Base-by-base conservation (phyloP, 2,113 vertebrate species). In the Ochotona curzoniae region DNA sequence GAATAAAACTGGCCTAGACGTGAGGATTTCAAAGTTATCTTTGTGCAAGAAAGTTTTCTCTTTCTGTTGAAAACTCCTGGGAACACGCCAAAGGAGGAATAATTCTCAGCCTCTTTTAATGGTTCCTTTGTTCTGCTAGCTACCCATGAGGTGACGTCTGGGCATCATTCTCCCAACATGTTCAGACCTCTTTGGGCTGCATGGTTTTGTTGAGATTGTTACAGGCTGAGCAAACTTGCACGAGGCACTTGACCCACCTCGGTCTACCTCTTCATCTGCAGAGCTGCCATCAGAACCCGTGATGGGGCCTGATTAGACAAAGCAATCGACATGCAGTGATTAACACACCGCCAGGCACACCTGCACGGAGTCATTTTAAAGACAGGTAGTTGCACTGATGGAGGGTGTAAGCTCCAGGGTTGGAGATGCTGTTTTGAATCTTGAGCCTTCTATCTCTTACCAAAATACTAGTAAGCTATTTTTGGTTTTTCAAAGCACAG, bases 11-110 rank as follows among this genome's bases (percentile, higher is more conserved):
- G 94, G 85, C 95, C 96, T 94, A 91, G n/a, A 96, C 94, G 66
- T 1, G 60, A 96, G 81, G 92, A 74, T 97, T 98, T 97, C 85
- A 96, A 97, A 97, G 87, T 95, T 96, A 95, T 96, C 97, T 82
- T 47, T 11, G 85, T 69, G n/a, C 71, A 96, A 94, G 93, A 84
- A 96, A 96, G 94, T 87, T 97, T 93, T 95, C 93, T 91, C 87
- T 97, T 89, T 94, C 92, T 71, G 78, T 38, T 83, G 89, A 96
- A 96, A 90, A 96, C 92, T 97, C 95, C 96, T 93, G 95, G 95
- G 93, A 89, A 23, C 23, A 83, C 83, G 90, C 84, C 73, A 84
- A 95, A 94, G 90, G 69, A 93, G 21, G 64, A 11, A 38, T 32
- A 30, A 67, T 89, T 79, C 26, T 26, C 30, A 0, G 3, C 51